Percentiles rank a stretch among this genome's conserved stretches.
phyloP scores from a whole-genome alignment of 2,113 vertebrate genomes.

The Corythaeola cristata region DNA sequence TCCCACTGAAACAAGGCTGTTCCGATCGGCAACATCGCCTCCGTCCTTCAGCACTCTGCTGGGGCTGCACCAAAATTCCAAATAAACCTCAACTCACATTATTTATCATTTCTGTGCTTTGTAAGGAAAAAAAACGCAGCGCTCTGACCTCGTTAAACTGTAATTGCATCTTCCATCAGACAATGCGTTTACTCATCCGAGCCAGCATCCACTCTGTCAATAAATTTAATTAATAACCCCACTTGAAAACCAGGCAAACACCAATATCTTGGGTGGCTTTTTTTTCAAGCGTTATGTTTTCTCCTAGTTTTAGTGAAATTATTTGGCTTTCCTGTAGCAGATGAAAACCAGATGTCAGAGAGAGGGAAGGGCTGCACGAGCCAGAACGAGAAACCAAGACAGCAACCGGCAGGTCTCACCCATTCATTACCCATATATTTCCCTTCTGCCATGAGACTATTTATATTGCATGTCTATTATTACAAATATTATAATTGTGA shows the following conservation, averaged over 20 bases:
- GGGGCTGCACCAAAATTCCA: not conserved
- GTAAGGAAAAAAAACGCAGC: not conserved
- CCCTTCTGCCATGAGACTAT: constrained; percentile 18
- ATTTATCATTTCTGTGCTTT: not conserved
- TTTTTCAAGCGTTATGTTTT: not conserved
- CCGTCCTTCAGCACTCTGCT: accelerated
- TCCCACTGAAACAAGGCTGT: not conserved
- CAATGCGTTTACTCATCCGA: not conserved
- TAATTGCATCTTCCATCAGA: accelerated
- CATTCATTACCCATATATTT: constrained; percentile 48
- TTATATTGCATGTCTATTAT: constrained; percentile 38
- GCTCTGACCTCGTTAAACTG: not conserved
- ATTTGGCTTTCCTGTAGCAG: constrained; percentile 29
- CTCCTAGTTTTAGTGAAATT: constrained; percentile 5
- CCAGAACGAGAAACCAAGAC: constrained; percentile 15
- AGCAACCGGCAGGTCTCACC: constrained; percentile 15
- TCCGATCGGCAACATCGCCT: not conserved
- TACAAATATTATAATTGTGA: constrained; percentile 31
- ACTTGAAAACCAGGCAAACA: not conserved
- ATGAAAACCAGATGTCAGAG: constrained; percentile 56
- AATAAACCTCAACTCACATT: not conserved
- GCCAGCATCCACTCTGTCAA: not conserved
- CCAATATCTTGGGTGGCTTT: not conserved
- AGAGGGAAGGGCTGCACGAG: not conserved
- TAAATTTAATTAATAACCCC: not conserved